Conservation (phyloP, 2,888 invertebrate species). For the Callimorpha dominula region DNA sequence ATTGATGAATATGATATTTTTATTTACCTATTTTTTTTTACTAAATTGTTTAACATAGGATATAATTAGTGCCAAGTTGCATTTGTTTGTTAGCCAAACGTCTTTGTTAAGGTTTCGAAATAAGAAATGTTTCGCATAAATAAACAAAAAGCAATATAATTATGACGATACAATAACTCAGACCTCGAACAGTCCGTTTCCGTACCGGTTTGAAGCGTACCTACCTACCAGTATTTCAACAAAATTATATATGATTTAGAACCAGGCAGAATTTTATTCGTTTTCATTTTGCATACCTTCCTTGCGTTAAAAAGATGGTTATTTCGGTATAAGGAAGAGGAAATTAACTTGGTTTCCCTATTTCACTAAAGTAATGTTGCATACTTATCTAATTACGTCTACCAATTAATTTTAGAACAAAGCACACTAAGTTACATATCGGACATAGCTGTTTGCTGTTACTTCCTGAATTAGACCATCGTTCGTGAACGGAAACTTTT, state of each 20-base stretch:
- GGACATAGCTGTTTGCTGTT: conserved; percentile 7
- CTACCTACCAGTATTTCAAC: no score
- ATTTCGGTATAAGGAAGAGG: neutral
- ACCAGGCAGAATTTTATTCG: neutral
- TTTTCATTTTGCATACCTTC: neutral
- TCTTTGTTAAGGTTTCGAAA: no score
- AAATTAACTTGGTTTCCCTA: conserved; percentile 7
- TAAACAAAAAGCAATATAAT: no score
- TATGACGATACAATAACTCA: no score
- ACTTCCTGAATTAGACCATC: conserved; percentile 14
- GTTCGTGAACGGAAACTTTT: neutral
- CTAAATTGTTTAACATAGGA: no score
- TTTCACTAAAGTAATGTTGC: conserved; percentile 6
- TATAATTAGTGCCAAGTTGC: no score
- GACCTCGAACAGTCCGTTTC: no score
- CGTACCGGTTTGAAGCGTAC: no score
- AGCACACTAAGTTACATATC: neutral
- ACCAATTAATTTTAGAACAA: conserved; percentile 12
- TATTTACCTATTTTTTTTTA: no score
- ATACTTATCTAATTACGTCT: conserved; percentile 11
- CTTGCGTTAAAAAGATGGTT: neutral
- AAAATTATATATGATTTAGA: neutral
- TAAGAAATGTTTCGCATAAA: no score
- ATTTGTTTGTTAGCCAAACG: no score
- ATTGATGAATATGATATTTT: no score